Base-by-base conservation (phyloP, 2,888 invertebrate species). In the Elmis aenea region DNA sequence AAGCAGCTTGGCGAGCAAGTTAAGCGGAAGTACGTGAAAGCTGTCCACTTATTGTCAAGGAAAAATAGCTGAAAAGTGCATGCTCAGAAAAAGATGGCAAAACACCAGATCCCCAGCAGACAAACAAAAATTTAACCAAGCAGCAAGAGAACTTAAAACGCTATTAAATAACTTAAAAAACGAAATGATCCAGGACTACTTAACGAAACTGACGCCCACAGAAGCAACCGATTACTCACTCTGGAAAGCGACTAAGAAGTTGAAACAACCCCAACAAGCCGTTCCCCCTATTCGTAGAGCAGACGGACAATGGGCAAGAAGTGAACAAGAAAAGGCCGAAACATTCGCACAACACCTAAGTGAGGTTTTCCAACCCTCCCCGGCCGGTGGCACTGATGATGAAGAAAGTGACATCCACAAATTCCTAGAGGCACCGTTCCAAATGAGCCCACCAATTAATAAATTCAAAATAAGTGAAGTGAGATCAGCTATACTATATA, bases 351-450 rank as follows among this genome's bases (percentile, higher is more conserved):
- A 26, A 13, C 26, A 26, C 10, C 15, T 26, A 16, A 9, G 15
- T 14, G 11, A 14, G 9, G 26, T 26, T 2, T 26, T 13, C 9
- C 26, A 15, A 14, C 8, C 15, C 2, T 26, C 16, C 16, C 8
- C 26, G 3, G n/a, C 15, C 10, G 15, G n/a, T n/a, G n/a, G n/a
- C n/a, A n/a, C n/a, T n/a, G n/a, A n/a, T n/a, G 28, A 23, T 9
- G 21, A 30, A 11, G 35, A 35, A 13, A 15, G 23, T 10, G 31
- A 40, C 10, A 22, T 26, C 14, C 21, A 18, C 12, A 18, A 26
- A 8, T n/a, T 33, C 2, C 26, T 40, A 32, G 25, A 31, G 16
- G 31, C 6, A 2, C 31, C 26, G n/a, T 30, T 28, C 9, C 26
- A 35, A 30, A 20, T 26, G 18, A 23, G 13, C 9, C 20, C 11